Evolutionary conservation across 2,888 invertebrate species (phyloP), one percentile per base, ranked within the genome.

Genomic region (Ceratothoa steindachneri): DNA sequence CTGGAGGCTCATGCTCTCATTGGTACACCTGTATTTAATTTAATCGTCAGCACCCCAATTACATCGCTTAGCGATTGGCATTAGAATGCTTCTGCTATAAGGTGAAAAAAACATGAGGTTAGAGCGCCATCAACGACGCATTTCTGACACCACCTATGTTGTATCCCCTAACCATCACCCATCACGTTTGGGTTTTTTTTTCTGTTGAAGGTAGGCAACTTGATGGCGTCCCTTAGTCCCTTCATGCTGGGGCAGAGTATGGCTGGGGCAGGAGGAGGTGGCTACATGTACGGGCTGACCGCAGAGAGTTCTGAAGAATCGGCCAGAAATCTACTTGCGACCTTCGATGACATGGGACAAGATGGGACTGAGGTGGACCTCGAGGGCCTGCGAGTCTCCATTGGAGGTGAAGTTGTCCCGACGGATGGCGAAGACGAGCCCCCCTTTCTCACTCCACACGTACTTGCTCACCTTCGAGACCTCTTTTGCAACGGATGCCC

Each of bases 191-290:
- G n/a, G n/a, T n/a, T n/a, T n/a, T n/a, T n/a, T n/a, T n/a, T n/a
- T n/a, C n/a, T n/a, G n/a, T n/a, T n/a, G n/a, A n/a, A 41, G 41
- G 77, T 80, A 52, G 55, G 67, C 28, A 52, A 67, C 30, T 81
- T 85, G 77, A 84, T 85, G 82, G 64, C 69, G 0, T 79, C 80
- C 1, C 78, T 85, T 7, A 78, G 82, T 19, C 83, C 83, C 0
- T 81, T 82, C 73, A 80, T 82, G 27, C 77, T 81, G 24, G 85
- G 85, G 9, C 82, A 83, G 80, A 82, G 82, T 71, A 81, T 85
- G 82, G 84, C 85, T 0, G 85, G 85, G 1, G 85, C 85, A 3
- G 85, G 85, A 1, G 85, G 85, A 1, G 85, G 85, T 0, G 85
- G 85, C 7, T 85, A 85, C 81, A 80, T 85, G 77, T 84, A 84